These are phyloP conservation scores for Morelia viridis DNA, from an alignment of 2,797 vertebrate species.

Conservation along the genomic window DNA sequence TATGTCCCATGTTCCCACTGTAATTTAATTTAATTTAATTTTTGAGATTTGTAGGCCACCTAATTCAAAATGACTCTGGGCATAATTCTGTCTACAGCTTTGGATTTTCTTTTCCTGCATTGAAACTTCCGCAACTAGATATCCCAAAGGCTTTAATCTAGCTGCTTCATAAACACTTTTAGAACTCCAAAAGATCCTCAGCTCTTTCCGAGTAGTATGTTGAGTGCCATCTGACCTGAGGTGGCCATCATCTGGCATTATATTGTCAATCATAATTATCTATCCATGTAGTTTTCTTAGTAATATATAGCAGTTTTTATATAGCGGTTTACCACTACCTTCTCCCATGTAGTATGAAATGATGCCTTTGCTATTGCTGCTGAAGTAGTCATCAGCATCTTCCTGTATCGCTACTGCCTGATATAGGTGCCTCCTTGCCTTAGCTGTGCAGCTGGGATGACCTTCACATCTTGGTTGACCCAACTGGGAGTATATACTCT, in stretches of 20 bases:
- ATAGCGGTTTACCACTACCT: neutral
- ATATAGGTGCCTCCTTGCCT: neutral
- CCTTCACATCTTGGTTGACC: neutral
- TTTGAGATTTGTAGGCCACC: neutral
- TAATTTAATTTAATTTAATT: neutral
- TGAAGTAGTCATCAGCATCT: neutral
- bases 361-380: neutral
- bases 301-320: neutral
- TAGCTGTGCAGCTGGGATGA: neutral
- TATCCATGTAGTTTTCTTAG: neutral
- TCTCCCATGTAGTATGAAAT: neutral
- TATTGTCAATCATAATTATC: neutral
- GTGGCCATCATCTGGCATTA: neutral
- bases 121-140: neutral
- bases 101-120: neutral
- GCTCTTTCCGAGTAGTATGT: neutral
- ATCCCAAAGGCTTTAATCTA: neutral
- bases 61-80: neutral
- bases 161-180: neutral
- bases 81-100: neutral
- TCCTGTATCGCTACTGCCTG: neutral
- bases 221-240: neutral
- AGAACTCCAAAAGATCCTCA: neutral
- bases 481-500: neutral
- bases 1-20: neutral